These are phyloP conservation scores for Stegodyphus mimosarum DNA, from an alignment of 1,140 invertebrate genomes.

Conservation along the genomic window DNA sequence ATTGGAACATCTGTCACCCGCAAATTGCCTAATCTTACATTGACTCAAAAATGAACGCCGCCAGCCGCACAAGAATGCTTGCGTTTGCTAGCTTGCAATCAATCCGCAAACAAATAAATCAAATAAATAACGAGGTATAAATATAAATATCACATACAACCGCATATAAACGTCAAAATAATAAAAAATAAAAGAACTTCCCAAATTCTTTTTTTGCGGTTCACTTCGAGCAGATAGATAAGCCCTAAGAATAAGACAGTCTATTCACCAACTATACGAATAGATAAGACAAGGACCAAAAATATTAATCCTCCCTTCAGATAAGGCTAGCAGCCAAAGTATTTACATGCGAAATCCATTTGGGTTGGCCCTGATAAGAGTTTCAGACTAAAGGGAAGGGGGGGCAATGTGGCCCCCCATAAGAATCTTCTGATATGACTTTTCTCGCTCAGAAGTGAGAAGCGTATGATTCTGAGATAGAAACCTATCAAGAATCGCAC, in stretches of 20 bases:
- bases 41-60: not conserved
- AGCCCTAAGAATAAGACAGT: conserved; percentile 33
- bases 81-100: not conserved
- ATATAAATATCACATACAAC: not conserved
- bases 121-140: not conserved
- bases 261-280: conserved; percentile 44
- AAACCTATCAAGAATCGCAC: not conserved
- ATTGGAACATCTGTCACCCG: not conserved
- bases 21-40: not conserved
- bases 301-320: conserved; percentile 49
- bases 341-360: conserved; percentile 60
- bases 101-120: too few relatives aligned
- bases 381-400: conserved; percentile 11
- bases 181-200: conserved; percentile 12
- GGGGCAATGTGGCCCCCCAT: conserved; percentile 1
- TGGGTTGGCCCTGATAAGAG: conserved; percentile 35
- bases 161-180: conserved; percentile 3
- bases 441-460: conserved; percentile 31
- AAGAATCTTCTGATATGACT: conserved; percentile 49
- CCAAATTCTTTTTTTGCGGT: not conserved
- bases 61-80: not conserved
- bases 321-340: conserved; percentile 48
- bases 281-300: conserved; percentile 47
- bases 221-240: conserved; percentile 16
- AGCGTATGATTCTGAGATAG: conserved; percentile 45